Evolutionary conservation across 1,140 invertebrate species (phyloP), one percentile per base, ranked within the genome.

Genomic region (Nilaparvata lugens): DNA sequence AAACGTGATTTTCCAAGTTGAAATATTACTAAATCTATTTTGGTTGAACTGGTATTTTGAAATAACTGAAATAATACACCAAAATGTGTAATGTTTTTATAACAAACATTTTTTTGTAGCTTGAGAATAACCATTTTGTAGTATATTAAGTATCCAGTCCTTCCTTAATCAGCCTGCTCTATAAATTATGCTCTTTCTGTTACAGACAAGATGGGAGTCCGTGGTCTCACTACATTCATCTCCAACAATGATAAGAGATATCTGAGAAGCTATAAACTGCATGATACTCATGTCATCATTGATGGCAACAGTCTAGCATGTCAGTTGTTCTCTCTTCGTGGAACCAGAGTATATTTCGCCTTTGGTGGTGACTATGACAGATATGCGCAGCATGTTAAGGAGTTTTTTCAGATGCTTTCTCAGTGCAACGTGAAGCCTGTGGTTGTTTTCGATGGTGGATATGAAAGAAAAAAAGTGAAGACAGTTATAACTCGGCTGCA

Each of bases 351-450:
- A 54, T 83, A 85, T 65, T 83, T 82, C 48, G 79, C 82, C 1
- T 95, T 91, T 73, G 90, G 90, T 16, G 93, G 93, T 0, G 90
- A 95, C 72, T 95, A 94, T 69, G 87, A 93, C 66, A 82, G 82
- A 65, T 91, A 82, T 72, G 81, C 79, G 2, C 67, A 77, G 16
- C 73, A 74, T 21, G 76, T 88, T 6, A 72, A 73, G 43, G 75
- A 81, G 14, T 93, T 93, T 68, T 92, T 95, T 66, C 74, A 82
- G 9, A 72, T 82, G 11, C 74, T 95, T 3, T 70, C 73, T 51
- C 79, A 81, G 69, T 94, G 91, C 68, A 83, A 86, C 52, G 75
- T 96, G 13, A 80, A 69, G n/a, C 80, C 90, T 0, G 80, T 87
- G 65, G 82, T 95, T 18, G 68, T 95, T 5, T 83, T 94, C 67